These are phyloP conservation scores for Cecidostiba fungosa DNA, from an alignment of 2,888 invertebrate genomes.

Conservation along the genomic window DNA sequence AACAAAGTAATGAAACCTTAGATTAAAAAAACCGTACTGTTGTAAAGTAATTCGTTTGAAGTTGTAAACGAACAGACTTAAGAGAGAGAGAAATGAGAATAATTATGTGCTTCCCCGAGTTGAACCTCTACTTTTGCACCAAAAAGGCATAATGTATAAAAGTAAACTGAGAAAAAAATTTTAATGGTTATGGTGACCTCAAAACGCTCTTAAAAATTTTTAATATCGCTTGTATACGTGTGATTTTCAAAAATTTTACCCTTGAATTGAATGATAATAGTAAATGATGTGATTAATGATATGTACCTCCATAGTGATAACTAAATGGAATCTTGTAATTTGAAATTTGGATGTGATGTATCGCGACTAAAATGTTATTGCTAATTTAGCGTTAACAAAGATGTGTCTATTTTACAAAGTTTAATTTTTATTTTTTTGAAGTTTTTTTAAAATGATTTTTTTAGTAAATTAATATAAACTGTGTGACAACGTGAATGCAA, in stretches of 20 bases:
- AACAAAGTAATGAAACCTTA: conserved; percentile 26
- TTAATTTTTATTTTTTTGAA: conserved; percentile 45
- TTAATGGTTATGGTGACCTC: conserved; percentile 40
- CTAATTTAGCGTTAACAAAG: conserved; percentile 25
- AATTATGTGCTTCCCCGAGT: conserved; percentile 68
- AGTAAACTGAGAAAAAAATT: conserved; percentile 10
- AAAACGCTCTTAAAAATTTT: conserved; percentile 25
- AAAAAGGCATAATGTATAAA: conserved; percentile 61
- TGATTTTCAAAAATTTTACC: conserved; percentile 61
- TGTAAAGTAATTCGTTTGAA: conserved; percentile 42
- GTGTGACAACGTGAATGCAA: not conserved
- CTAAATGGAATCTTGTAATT: conserved; percentile 32
- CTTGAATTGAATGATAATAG: conserved; percentile 15
- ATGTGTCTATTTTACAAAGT: conserved; percentile 42
- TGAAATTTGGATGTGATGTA: conserved; percentile 1
- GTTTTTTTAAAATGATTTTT: conserved; percentile 40
- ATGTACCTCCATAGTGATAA: conserved; percentile 1
- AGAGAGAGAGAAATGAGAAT: conserved; percentile 52
- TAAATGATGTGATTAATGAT: conserved; percentile 12
- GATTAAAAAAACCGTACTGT: conserved; percentile 36
- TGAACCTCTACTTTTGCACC: conserved; percentile 67
- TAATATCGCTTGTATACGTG: conserved; percentile 52
- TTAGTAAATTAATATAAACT: conserved; percentile 14
- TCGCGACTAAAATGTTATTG: conserved; percentile 38
- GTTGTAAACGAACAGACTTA: conserved; percentile 51